Evolutionary conservation across 2,113 vertebrate genomes (phyloP).

Genomic region (Sinocyclocheilus anophthalmus): DNA sequence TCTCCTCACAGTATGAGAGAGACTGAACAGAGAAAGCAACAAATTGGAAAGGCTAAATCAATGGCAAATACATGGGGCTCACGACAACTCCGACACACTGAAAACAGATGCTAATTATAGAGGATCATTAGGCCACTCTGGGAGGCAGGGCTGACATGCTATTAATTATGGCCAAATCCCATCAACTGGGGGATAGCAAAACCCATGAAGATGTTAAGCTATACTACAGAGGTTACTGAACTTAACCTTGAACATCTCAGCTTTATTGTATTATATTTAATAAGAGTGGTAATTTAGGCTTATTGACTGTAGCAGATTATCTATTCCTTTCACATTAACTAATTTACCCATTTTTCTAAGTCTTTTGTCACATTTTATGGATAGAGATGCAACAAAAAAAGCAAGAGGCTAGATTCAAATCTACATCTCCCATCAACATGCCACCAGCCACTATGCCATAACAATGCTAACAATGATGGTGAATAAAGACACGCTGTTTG

Average conservation of each 20-base stretch:
- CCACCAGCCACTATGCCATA: background rate
- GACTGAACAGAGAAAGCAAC: background rate
- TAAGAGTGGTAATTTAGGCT: background rate
- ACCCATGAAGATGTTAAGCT: conserved; percentile 22
- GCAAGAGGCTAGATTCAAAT: background rate
- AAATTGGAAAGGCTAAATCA: conserved; percentile 24
- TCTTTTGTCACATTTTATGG: background rate
- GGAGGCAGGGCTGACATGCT: conserved; percentile 16
- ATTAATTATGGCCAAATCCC: conserved; percentile 34
- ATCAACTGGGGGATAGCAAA: conserved; percentile 8
- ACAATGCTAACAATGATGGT: too few relatives aligned
- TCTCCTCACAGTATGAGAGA: background rate
- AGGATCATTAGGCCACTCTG: conserved; percentile 35
- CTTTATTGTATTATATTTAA: background rate
- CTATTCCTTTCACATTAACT: background rate
- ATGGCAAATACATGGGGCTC: conserved; percentile 18
- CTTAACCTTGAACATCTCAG: conserved; percentile 26
- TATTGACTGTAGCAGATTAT: background rate
- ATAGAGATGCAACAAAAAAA: background rate
- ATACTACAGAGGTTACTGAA: conserved; percentile 10
- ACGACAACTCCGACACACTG: conserved; percentile 20
- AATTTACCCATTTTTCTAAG: background rate
- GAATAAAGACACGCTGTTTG: too few relatives aligned
- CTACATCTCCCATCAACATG: background rate
- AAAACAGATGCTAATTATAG: conserved; percentile 38